phyloP scores from a whole-genome alignment of 1,140 invertebrate genomes.

The Patella vulgata region DNA sequence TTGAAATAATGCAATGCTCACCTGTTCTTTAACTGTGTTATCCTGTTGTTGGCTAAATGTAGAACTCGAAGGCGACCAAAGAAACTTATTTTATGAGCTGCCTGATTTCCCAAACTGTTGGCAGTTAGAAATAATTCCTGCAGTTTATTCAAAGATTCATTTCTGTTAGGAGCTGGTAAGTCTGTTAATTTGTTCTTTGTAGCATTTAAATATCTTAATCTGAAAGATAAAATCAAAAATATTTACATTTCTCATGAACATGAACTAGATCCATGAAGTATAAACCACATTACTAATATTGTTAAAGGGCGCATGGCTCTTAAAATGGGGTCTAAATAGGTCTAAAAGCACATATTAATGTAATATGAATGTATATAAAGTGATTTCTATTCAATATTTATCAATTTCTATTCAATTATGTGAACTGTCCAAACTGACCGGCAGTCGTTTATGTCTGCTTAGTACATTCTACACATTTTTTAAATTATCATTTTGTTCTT shows the following conservation, averaged over 20 bases:
- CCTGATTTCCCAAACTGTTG: conserved; percentile 58
- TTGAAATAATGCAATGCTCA: no score
- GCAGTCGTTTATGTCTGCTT: no score
- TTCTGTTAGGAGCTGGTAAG: conserved; percentile 52
- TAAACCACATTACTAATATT: no score
- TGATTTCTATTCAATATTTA: neutral
- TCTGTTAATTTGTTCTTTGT: conserved; percentile 50
- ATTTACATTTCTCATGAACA: no score
- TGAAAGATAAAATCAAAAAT: conserved; percentile 28
- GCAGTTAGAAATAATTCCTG: conserved; percentile 63
- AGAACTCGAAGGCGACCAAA: conserved; percentile 60
- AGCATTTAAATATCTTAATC: conserved; percentile 56
- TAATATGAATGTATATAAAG: no score
- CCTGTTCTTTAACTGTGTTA: conserved; percentile 58
- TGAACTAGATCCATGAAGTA: no score
- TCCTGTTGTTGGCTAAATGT: conserved; percentile 61
- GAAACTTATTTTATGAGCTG: conserved; percentile 52
- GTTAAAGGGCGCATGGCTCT: no score
- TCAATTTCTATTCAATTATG: neutral
- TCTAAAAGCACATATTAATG: no score
- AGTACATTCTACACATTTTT: no score
- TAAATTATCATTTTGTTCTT: no score
- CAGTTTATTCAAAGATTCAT: conserved; percentile 60
- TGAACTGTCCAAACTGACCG: no score
- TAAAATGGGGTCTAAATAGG: no score